phyloP scores from a whole-genome alignment of 2,113 vertebrate species.

The Ovis canadensis region DNA sequence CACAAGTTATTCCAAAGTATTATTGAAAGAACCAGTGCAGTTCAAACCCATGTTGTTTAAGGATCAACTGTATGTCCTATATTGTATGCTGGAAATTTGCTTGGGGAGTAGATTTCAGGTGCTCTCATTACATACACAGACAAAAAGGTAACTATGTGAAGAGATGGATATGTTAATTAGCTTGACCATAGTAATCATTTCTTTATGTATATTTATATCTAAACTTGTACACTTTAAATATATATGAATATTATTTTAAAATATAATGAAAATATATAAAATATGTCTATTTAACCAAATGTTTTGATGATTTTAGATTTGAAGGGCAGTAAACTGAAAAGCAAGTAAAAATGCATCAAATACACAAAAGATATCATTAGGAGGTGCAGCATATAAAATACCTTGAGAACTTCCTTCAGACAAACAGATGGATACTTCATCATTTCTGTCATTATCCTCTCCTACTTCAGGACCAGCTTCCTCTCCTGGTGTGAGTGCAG shows the following conservation, averaged over 20 bases:
- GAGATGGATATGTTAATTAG: not conserved
- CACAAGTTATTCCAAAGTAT: not conserved
- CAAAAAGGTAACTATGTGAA: not conserved
- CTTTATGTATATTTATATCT: not conserved
- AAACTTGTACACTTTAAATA: not conserved
- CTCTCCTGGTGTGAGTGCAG: slow-evolving; percentile 85
- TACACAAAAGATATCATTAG: slow-evolving; percentile 12
- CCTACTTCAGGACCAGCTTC: slow-evolving; percentile 85
- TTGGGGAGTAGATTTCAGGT: not conserved
- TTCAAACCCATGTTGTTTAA: not conserved
- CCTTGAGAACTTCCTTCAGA: slow-evolving; percentile 93
- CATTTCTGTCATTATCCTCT: slow-evolving; percentile 91
- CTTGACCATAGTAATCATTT: not conserved
- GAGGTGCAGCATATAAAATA: slow-evolving; percentile 67
- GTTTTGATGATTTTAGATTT: slow-evolving; percentile 25
- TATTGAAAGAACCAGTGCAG: not conserved
- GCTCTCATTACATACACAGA: not conserved
- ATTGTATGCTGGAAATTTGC: not conserved
- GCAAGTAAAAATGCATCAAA: slow-evolving; percentile 10
- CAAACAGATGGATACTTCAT: slow-evolving; percentile 89
- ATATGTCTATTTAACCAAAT: not conserved
- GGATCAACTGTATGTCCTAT: not conserved
- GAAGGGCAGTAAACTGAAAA: slow-evolving; percentile 25
- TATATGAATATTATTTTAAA: not conserved
- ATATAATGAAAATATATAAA: not conserved